Evolutionary conservation across 2,888 invertebrate species (phyloP).

Genomic region (Lepidocyrtinus sp.): DNA sequence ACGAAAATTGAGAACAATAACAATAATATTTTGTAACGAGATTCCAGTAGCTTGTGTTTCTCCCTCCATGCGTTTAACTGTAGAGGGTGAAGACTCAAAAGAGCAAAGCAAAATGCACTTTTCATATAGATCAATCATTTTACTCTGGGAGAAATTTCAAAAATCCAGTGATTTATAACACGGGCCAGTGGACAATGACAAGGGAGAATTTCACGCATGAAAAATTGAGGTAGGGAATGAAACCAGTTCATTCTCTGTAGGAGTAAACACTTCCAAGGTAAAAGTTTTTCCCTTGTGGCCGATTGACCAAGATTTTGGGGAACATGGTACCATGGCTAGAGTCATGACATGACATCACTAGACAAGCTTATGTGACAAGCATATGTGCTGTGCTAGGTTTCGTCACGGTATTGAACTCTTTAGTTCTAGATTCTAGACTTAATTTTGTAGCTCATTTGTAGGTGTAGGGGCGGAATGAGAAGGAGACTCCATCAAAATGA

Average conservation of each 20-base stretch:
- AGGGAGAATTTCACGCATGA: neutral
- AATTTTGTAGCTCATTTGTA: conserved; percentile 21
- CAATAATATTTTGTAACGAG: neutral
- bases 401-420: conserved; percentile 1
- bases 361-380: neutral
- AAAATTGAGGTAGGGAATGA: neutral
- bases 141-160: too few species aligned
- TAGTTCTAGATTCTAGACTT: conserved; percentile 2
- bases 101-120: neutral
- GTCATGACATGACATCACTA: conserved; percentile 1
- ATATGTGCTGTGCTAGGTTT: too few species aligned
- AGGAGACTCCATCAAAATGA: conserved; percentile 35
- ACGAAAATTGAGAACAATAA: neutral
- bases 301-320: conserved; percentile 46
- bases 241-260: neutral
- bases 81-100: neutral
- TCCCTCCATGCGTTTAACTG: too few species aligned
- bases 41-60: too few species aligned
- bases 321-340: neutral
- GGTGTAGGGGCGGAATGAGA: neutral
- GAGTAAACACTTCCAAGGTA: neutral
- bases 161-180: conserved; percentile 23
- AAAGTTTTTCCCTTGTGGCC: conserved; percentile 30
- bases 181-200: conserved; percentile 37
- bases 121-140: too few species aligned